Evolutionary conservation across 2,797 vertebrate species (phyloP).

Genomic region (Chanos chanos): DNA sequence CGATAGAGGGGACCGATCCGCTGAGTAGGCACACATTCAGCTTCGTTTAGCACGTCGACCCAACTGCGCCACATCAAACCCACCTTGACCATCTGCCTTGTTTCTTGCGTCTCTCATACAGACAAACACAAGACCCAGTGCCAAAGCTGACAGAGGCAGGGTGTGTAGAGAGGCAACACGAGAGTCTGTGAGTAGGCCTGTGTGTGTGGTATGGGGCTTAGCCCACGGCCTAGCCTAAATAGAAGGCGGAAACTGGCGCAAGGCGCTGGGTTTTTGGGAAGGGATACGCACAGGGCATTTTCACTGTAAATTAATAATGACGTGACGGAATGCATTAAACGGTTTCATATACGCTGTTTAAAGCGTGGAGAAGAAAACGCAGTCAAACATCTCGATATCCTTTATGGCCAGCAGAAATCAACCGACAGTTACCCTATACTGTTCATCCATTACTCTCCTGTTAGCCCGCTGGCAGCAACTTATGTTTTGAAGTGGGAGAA

Average conservation of each 20-base stretch:
- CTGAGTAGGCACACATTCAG: slow-evolving; percentile 2
- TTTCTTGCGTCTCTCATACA: no score
- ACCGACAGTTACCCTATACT: background rate
- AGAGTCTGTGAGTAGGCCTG: background rate
- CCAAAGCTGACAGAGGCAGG: no score
- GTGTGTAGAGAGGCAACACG: background rate
- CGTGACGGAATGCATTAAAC: no score
- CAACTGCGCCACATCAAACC: background rate
- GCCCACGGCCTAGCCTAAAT: slow-evolving; percentile 31
- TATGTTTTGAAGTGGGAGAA: no score
- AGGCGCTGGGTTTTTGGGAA: no score
- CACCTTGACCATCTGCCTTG: slow-evolving; percentile 2
- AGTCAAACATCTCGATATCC: no score
- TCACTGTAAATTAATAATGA: slow-evolving; percentile 36
- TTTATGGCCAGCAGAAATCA: background rate
- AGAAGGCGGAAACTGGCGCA: slow-evolving; percentile 26
- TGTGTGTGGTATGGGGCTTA: slow-evolving; percentile 11
- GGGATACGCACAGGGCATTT: no score
- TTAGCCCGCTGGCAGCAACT: no score
- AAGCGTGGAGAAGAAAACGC: no score
- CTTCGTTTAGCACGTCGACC: slow-evolving; percentile 11
- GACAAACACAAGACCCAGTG: no score
- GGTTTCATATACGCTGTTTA: no score
- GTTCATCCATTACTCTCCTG: no score
- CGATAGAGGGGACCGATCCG: background rate